Evolutionary conservation across 2,797 vertebrate genomes (phyloP).

Genomic region (Pyrocephalus nanus): DNA sequence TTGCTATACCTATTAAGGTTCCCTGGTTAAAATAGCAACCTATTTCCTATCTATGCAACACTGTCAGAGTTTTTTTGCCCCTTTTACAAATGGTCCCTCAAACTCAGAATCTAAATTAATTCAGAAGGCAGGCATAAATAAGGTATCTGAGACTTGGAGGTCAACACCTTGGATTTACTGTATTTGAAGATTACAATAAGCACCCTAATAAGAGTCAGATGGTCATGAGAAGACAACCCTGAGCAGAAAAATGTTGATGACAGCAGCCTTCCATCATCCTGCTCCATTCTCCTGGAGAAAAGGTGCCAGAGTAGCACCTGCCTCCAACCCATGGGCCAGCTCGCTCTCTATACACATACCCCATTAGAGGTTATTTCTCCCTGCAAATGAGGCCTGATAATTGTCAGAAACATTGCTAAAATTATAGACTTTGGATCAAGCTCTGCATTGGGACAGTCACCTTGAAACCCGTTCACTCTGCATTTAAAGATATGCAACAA

Average conservation of each 20-base stretch:
- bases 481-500: background rate
- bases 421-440: background rate
- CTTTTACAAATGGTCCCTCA: background rate
- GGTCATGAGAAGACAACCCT: background rate
- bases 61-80: background rate
- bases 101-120: background rate
- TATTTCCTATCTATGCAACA: rapidly evolving
- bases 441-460: too few species aligned
- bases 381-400: background rate
- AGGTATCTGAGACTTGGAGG: background rate
- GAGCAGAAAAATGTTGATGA: background rate
- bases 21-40: background rate
- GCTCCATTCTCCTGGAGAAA: background rate
- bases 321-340: background rate
- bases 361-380: background rate
- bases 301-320: background rate
- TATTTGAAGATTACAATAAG: background rate
- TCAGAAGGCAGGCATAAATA: background rate
- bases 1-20: background rate
- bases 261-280: background rate
- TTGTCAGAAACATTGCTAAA: background rate
- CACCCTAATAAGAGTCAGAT: background rate
- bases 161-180: background rate
- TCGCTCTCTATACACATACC: rapidly evolving
- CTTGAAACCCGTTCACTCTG: background rate